These are phyloP conservation scores for Proisotoma minuta DNA, from an alignment of 2,888 invertebrate species.

Conservation along the genomic window DNA sequence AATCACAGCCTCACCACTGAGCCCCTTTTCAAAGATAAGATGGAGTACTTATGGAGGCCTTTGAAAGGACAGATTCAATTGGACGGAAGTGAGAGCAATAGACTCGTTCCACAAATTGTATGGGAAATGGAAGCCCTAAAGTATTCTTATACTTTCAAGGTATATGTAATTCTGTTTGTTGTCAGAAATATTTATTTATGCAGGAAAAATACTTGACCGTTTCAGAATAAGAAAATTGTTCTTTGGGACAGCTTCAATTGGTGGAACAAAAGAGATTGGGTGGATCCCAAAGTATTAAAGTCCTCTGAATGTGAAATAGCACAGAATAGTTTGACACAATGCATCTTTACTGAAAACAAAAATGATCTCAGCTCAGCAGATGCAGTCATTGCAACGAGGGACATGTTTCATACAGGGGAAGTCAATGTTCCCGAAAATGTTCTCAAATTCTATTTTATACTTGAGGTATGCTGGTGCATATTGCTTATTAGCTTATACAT, in stretches of 20 bases:
- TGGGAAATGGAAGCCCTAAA: conserved; percentile 36
- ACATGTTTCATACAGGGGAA: conserved; percentile 33
- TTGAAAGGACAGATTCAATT: conserved; percentile 6
- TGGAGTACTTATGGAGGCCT: conserved; percentile 31
- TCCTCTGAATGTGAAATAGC: conserved; percentile 27
- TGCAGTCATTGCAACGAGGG: conserved; percentile 34
- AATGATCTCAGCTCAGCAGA: conserved; percentile 21
- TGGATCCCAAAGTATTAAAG: conserved; percentile 16
- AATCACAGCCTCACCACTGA: not conserved
- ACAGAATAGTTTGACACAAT: conserved; percentile 26
- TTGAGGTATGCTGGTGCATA: too few relatives aligned
- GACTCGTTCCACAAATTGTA: conserved; percentile 36
- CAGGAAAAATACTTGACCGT: not conserved
- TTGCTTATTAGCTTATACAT: too few relatives aligned
- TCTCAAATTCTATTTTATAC: conserved; percentile 37
- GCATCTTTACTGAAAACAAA: conserved; percentile 27
- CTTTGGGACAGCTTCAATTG: conserved; percentile 34
- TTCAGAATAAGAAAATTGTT: conserved; percentile 34
- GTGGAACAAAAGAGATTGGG: conserved; percentile 36
- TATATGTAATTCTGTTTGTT: not conserved
- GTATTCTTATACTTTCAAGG: conserved; percentile 3
- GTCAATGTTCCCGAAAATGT: conserved; percentile 30
- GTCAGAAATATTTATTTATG: not conserved
- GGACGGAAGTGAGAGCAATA: conserved; percentile 21
- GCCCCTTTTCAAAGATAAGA: conserved; percentile 13